Percentiles rank a stretch among this genome's conserved stretches.
These are phyloP conservation scores for Pyrgus malvae DNA, from an alignment of 2,888 invertebrate species.

Conservation along the genomic window DNA sequence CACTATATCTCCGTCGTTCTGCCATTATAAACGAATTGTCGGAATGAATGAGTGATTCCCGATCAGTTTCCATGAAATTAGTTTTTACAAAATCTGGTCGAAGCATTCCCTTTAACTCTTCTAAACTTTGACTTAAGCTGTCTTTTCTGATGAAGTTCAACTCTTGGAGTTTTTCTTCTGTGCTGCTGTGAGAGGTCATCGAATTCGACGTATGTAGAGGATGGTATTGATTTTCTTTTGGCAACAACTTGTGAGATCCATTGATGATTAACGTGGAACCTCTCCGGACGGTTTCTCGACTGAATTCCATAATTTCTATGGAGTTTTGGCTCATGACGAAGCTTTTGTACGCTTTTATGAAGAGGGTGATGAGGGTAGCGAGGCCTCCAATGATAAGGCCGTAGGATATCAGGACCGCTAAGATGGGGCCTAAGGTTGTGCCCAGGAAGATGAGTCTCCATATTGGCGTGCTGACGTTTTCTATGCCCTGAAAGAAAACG, in stretches of 20 bases:
- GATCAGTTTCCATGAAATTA: slow-evolving; percentile 56
- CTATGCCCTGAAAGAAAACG: slow-evolving; percentile 85
- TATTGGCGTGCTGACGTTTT: slow-evolving; percentile 89
- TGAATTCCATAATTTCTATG: slow-evolving; percentile 89
- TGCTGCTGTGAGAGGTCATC: slow-evolving; percentile 7
- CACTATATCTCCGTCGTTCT: slow-evolving; percentile 56
- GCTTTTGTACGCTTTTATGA: slow-evolving; percentile 88
- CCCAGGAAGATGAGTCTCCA: slow-evolving; percentile 90
- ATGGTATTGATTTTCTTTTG: slow-evolving; percentile 65
- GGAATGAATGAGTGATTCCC: slow-evolving; percentile 61
- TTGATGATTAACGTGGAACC: slow-evolving; percentile 83
- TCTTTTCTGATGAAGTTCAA: slow-evolving; percentile 48
- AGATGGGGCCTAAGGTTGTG: slow-evolving; percentile 88
- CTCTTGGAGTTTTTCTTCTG: slow-evolving; percentile 47
- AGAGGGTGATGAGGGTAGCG: slow-evolving; percentile 83
- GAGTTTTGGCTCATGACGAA: slow-evolving; percentile 86
- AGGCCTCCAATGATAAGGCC: slow-evolving; percentile 87
- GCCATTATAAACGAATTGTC: slow-evolving; percentile 69
- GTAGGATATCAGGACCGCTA: slow-evolving; percentile 87
- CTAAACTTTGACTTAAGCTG: slow-evolving; percentile 50
- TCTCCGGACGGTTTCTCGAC: slow-evolving; percentile 86
- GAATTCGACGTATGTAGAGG: slow-evolving; percentile 16
- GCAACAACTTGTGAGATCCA: slow-evolving; percentile 82
- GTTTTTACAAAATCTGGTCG: slow-evolving; percentile 59
- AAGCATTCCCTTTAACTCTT: slow-evolving; percentile 52